Evolutionary conservation across 2,113 vertebrate species (phyloP).

Genomic region (Notarius quadriscutis): DNA sequence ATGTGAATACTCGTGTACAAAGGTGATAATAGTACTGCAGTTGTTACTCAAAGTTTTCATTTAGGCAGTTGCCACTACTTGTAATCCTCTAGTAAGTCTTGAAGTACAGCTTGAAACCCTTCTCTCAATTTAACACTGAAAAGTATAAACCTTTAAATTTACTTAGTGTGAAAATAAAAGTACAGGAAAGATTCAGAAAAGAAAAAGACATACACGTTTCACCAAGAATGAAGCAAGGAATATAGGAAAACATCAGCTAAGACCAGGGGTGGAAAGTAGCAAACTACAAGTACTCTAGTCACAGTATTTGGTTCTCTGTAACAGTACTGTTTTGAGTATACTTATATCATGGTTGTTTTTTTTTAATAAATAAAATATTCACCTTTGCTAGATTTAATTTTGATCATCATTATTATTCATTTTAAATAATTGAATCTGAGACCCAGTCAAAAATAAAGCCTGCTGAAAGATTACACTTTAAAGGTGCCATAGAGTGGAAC

Average conservation of each 20-base stretch:
- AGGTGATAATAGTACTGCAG: not conserved
- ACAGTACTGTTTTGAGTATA: not conserved
- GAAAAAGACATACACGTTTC: not conserved
- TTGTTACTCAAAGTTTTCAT: not conserved
- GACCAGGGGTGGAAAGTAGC: not conserved
- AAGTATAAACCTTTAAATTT: not conserved
- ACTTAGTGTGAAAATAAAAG: not conserved
- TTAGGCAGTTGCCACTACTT: not conserved
- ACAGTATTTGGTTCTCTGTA: not conserved
- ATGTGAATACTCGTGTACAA: conserved; percentile 10
- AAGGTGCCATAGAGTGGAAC: too few species aligned
- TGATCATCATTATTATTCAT: not conserved
- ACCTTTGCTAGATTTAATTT: not conserved
- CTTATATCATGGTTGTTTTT: not conserved
- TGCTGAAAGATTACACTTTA: not conserved
- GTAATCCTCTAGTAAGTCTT: not conserved
- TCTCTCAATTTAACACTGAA: not conserved
- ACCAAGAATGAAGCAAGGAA: not conserved
- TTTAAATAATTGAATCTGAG: not conserved
- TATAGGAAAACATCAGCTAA: not conserved
- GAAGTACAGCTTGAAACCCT: not conserved
- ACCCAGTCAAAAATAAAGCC: not conserved
- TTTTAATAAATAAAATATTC: not conserved
- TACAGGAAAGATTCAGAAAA: not conserved
- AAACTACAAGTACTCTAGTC: not conserved